Evolutionary conservation across 2,888 invertebrate species (phyloP).

Genomic region (Macaria liturata): DNA sequence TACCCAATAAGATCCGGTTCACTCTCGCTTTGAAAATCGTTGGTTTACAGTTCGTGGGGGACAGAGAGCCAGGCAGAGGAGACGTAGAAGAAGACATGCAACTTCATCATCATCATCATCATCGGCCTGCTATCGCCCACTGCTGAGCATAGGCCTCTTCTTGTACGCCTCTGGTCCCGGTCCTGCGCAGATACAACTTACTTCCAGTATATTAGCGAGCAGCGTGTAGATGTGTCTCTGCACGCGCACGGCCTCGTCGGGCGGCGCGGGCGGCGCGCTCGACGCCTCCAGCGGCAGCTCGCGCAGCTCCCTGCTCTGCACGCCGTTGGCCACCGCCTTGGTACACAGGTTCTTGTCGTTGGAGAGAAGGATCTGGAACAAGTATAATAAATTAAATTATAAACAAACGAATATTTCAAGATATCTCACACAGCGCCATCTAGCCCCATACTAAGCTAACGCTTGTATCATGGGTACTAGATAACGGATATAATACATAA

Average conservation of each 20-base stretch:
- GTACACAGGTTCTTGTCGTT: conserved; percentile 84
- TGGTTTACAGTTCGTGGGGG: too few species aligned
- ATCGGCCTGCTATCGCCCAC: neutral
- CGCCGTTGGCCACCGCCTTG: conserved; percentile 77
- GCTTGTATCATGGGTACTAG: too few species aligned
- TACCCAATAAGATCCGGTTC: too few species aligned
- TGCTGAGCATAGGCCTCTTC: neutral
- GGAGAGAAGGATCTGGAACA: conserved; percentile 77
- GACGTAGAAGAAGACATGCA: too few species aligned
- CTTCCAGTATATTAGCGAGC: conserved; percentile 51
- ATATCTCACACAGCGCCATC: too few species aligned
- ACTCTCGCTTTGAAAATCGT: too few species aligned
- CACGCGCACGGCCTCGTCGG: conserved; percentile 17
- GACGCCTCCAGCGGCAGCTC: conserved; percentile 45
- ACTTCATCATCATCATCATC: too few species aligned
- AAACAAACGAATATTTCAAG: neutral
- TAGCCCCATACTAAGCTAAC: too few species aligned
- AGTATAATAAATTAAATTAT: neutral
- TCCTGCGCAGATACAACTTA: too few species aligned
- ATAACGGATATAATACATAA: too few species aligned
- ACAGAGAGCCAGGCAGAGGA: too few species aligned
- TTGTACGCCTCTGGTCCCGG: too few species aligned
- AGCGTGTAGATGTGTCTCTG: conserved; percentile 52
- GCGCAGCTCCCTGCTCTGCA: conserved; percentile 54
- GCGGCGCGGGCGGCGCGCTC: conserved; percentile 30